A percentile compares a stretch with the other conserved stretches of the same genome.
These are phyloP conservation scores for Perca fluviatilis DNA, from an alignment of 2,113 vertebrate species.

Conservation along the genomic window DNA sequence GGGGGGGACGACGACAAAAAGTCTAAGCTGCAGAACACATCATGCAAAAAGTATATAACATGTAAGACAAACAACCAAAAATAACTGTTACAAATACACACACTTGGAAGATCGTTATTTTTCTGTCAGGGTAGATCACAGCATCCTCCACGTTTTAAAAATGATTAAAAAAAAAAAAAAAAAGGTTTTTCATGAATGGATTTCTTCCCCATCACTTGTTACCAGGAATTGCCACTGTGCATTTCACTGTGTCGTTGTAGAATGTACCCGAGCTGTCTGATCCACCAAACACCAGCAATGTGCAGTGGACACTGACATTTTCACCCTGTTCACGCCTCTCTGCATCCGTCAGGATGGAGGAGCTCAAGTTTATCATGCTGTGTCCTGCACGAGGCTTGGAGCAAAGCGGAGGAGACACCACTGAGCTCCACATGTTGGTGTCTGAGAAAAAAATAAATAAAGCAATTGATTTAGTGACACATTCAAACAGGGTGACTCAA, in stretches of 20 bases:
- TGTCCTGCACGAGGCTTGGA: slow-evolving; percentile 88
- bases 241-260: slow-evolving; percentile 86
- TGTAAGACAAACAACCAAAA: neutral
- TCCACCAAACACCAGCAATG: slow-evolving; percentile 88
- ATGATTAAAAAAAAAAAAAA: neutral
- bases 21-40: neutral
- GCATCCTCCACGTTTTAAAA: no score
- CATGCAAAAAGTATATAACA: neutral
- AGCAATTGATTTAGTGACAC: neutral
- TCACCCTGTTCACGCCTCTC: slow-evolving; percentile 65
- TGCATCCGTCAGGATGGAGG: slow-evolving; percentile 45
- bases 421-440: slow-evolving; percentile 85
- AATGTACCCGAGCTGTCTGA: slow-evolving; percentile 87
- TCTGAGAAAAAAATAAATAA: slow-evolving; percentile 72
- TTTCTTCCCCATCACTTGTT: slow-evolving; percentile 29
- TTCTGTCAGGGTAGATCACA: neutral
- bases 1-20: no score
- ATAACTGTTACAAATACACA: neutral
- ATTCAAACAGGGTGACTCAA: neutral
- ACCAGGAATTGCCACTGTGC: slow-evolving; percentile 69
- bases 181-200: neutral
- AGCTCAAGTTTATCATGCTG: slow-evolving; percentile 82
- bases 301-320: slow-evolving; percentile 55
- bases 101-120: neutral
- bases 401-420: slow-evolving; percentile 81